Evolutionary conservation across 2,888 invertebrate genomes (phyloP), one percentile per base, ranked within the genome.

Genomic region (Shargacucullia verbasci): DNA sequence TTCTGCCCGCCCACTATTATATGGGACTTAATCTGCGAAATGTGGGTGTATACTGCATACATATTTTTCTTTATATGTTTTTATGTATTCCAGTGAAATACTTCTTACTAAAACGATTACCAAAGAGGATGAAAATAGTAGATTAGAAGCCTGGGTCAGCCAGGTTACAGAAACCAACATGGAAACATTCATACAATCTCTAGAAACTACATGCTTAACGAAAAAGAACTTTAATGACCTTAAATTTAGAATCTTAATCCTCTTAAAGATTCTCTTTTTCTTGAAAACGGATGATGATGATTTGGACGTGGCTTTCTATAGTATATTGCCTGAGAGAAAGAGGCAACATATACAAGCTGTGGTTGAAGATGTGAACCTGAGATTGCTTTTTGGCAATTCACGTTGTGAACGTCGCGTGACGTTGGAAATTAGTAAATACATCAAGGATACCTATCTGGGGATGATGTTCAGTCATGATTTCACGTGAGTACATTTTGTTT

Each of bases 231-330:
- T 29, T 4, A 2, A 10, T 0, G 0, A 0, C 0, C 11, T 63
- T 0, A 49, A 49, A 20, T 63, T 65, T 10, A 49, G 25, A 63
- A 14, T 69, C 0, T 14, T 49, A 12, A 55, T 63, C 9, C 45
- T 65, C 0, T 9, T 56, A 0, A 55, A 56, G 6, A 2, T 69
- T 9, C n/a, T 46, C 2, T n/a, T 27, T 0, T 55, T 65, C 5
- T 7, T 46, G 0, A 41, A 63, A 1, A 55, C 70, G 0, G 0
- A 9, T 0, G 13, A 41, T n/a, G 48, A 55, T 12, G 65, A 65
- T 33, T 8, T 15, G 0, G 64, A 70, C 0, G 2, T 65, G 0
- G 31, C 0, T 0, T 70, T 46, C 2, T 31, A 49, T 35, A 49
- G 15, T 11, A 1, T 14, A 8, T 29, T 70, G 7, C 0, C 0